Conservation (phyloP, 2,888 invertebrate species). For the Malacosoma neustria region DNA sequence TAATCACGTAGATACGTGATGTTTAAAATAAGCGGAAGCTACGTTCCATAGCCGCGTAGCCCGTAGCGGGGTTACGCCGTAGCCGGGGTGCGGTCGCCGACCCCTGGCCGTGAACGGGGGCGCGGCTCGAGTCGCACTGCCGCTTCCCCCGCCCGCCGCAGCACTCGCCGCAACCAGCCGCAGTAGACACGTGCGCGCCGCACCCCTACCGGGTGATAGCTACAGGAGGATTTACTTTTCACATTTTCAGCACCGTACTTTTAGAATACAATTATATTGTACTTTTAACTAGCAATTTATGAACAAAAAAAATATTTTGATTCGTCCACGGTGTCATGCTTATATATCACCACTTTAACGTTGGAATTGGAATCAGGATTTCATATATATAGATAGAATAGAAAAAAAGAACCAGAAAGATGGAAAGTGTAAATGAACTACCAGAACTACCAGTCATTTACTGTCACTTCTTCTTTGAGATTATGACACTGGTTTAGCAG, state of each 20-base stretch:
- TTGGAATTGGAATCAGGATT: too few relatives aligned
- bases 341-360: too few relatives aligned
- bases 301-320: too few relatives aligned
- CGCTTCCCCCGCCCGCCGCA: conserved; percentile 12
- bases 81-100: conserved; percentile 71
- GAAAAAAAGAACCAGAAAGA: too few relatives aligned
- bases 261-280: too few relatives aligned
- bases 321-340: too few relatives aligned
- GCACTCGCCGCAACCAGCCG: conserved; percentile 12
- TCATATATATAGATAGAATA: too few relatives aligned
- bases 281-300: too few relatives aligned
- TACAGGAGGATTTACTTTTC: conserved; percentile 16
- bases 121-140: conserved; percentile 38
- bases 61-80: conserved; percentile 64
- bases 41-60: conserved; percentile 46
- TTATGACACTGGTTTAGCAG: too few relatives aligned
- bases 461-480: too few relatives aligned
- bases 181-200: conserved; percentile 44
- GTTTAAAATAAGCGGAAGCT: conserved; percentile 60
- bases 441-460: too few relatives aligned
- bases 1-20: conserved; percentile 19
- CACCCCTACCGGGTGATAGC: conserved; percentile 22
- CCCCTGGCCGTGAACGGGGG: conserved; percentile 75
- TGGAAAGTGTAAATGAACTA: too few relatives aligned
- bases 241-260: background rate